phyloP scores from a whole-genome alignment of 2,113 vertebrate species.

The Zosterops pallidus region DNA sequence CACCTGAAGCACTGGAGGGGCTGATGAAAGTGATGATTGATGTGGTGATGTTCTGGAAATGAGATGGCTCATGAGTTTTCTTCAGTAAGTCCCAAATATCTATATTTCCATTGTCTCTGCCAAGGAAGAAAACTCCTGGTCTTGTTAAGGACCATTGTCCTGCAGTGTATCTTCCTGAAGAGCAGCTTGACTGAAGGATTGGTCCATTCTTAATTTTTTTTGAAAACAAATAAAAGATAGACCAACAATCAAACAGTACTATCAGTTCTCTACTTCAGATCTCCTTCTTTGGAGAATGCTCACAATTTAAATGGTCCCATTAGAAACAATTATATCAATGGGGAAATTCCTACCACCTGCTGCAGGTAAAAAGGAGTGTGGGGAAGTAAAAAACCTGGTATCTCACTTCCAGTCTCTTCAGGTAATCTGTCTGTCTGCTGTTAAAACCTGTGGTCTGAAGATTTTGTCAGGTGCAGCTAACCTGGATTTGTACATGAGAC shows the following conservation, averaged over 20 bases:
- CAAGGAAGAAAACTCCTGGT: slow-evolving; percentile 88
- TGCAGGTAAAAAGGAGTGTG: not conserved
- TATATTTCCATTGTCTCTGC: slow-evolving; percentile 84
- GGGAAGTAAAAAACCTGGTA: not conserved
- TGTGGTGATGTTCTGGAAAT: slow-evolving; percentile 76
- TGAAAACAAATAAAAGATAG: not conserved
- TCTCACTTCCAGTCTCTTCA: not conserved
- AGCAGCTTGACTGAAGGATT: slow-evolving; percentile 76
- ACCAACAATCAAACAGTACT: not conserved
- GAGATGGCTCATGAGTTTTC: slow-evolving; percentile 80
- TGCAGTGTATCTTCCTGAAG: slow-evolving; percentile 69
- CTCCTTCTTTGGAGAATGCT: not conserved
- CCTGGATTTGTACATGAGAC: not conserved
- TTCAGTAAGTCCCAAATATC: slow-evolving; percentile 93
- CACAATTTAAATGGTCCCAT: not conserved
- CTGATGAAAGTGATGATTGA: slow-evolving; percentile 82
- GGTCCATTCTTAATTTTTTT: slow-evolving; percentile 76
- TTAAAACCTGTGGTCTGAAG: not conserved
- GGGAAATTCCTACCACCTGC: not conserved
- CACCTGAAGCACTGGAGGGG: slow-evolving; percentile 80
- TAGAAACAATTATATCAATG: not conserved
- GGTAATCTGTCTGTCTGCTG: not conserved
- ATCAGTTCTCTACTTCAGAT: not conserved
- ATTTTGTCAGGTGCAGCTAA: not conserved
- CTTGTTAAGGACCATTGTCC: slow-evolving; percentile 91